Percentiles rank a stretch among this genome's conserved stretches.
Evolutionary conservation across 2,888 invertebrate species (phyloP).

Genomic region (Sisyra terminalis): DNA sequence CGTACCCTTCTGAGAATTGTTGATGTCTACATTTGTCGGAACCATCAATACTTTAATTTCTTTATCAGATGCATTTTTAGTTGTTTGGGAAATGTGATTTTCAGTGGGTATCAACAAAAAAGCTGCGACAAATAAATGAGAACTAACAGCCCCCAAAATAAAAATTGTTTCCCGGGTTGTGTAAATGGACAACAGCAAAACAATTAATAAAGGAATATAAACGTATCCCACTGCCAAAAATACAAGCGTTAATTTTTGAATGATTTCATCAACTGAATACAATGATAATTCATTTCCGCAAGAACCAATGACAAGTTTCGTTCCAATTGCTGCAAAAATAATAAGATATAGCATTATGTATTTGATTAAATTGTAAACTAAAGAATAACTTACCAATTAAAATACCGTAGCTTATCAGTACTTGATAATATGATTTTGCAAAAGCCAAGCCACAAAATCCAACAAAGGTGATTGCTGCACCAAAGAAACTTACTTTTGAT

Average conservation of each 20-base stretch:
- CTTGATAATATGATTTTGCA: background rate
- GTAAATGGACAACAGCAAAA: constrained; percentile 34
- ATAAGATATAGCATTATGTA: constrained; percentile 1
- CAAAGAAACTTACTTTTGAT: background rate
- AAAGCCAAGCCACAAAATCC: background rate
- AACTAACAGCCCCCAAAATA: constrained; percentile 40
- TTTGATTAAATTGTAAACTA: too few species aligned
- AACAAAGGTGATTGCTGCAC: background rate
- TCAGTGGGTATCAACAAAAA: constrained; percentile 46
- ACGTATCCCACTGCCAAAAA: constrained; percentile 50
- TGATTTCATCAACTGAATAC: too few species aligned
- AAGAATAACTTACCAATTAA: constrained; percentile 9
- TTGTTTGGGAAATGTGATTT: constrained; percentile 34
- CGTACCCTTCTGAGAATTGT: too few species aligned
- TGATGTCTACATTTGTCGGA: background rate
- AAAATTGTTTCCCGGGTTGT: constrained; percentile 43
- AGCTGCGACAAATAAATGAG: constrained; percentile 42
- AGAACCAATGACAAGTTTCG: too few species aligned
- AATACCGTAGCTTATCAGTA: background rate
- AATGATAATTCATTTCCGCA: too few species aligned
- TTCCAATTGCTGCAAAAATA: constrained; percentile 38
- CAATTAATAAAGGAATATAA: constrained; percentile 42
- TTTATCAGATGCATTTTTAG: constrained; percentile 15
- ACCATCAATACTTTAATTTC: constrained; percentile 18
- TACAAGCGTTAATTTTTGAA: constrained; percentile 44